Evolutionary conservation across 2,888 invertebrate species (phyloP).

Genomic region (Carterocephalus palaemon): DNA sequence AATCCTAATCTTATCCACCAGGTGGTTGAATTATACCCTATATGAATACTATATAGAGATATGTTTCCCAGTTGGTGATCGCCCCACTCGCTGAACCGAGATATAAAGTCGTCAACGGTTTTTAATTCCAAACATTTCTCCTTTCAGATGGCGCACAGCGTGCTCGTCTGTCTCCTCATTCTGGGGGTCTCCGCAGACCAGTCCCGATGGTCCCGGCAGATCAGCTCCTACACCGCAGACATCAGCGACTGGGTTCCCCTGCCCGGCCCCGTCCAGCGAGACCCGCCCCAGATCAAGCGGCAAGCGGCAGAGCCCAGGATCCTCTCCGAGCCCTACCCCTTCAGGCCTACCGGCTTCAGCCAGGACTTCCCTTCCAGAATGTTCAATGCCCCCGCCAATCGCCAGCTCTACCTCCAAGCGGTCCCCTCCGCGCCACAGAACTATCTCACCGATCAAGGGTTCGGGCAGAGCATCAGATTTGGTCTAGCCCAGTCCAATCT

Average conservation of each 20-base stretch:
- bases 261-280: conserved; percentile 54
- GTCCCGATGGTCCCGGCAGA: conserved; percentile 71
- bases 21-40: too few species aligned
- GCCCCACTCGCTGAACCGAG: not conserved
- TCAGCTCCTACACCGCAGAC: conserved; percentile 69
- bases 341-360: conserved; percentile 44
- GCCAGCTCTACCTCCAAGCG: conserved; percentile 65
- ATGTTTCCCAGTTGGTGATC: conserved; percentile 1
- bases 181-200: conserved; percentile 47
- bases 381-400: conserved; percentile 54
- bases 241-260: conserved; percentile 72
- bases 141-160: conserved; percentile 65
- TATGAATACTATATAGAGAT: too few species aligned
- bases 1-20: too few species aligned
- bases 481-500: conserved; percentile 64
- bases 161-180: conserved; percentile 49
- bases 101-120: not conserved
- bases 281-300: conserved; percentile 53
- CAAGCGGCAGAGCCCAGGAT: conserved; percentile 73
- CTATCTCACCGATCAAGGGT: conserved; percentile 64
- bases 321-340: conserved; percentile 62
- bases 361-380: conserved; percentile 59
- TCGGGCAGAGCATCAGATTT: conserved; percentile 64
- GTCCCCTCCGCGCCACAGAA: conserved; percentile 72
- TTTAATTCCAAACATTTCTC: conserved; percentile 17